Evolutionary conservation across 2,113 vertebrate species (phyloP).

Genomic region (Bubo scandiacus): DNA sequence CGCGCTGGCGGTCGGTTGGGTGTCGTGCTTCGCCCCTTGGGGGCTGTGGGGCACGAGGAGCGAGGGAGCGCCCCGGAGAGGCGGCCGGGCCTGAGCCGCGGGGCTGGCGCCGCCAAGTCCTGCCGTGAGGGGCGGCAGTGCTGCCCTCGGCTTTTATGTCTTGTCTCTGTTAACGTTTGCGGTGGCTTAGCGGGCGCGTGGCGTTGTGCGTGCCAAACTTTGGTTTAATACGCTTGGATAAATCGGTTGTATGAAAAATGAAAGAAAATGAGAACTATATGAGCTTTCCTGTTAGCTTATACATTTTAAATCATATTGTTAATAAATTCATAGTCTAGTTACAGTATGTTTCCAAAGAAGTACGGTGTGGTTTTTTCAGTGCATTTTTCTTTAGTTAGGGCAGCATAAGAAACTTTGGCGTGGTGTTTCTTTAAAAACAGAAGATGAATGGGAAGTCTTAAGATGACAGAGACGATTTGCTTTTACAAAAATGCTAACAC

Average conservation of each 20-base stretch:
- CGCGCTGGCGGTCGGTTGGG: not conserved
- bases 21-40: not conserved
- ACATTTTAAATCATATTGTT: rapidly evolving
- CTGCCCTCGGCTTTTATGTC: rapidly evolving
- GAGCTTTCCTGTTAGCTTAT: rapidly evolving
- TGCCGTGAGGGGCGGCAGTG: rapidly evolving
- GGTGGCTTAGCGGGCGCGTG: rapidly evolving
- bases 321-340: not conserved
- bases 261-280: rapidly evolving
- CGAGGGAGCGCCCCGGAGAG: too few relatives aligned
- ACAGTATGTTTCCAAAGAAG: rapidly evolving
- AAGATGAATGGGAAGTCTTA: not conserved
- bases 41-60: not conserved
- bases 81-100: not conserved
- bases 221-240: rapidly evolving
- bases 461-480: not conserved
- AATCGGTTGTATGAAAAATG: not conserved
- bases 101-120: not conserved
- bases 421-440: not conserved
- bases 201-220: rapidly evolving
- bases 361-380: rapidly evolving
- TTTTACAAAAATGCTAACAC: rapidly evolving
- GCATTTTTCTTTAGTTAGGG: rapidly evolving
- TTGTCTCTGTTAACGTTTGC: rapidly evolving
- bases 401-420: not conserved